Base-by-base conservation (phyloP, 1,140 invertebrate species). In the Drosophila eugracilis region DNA sequence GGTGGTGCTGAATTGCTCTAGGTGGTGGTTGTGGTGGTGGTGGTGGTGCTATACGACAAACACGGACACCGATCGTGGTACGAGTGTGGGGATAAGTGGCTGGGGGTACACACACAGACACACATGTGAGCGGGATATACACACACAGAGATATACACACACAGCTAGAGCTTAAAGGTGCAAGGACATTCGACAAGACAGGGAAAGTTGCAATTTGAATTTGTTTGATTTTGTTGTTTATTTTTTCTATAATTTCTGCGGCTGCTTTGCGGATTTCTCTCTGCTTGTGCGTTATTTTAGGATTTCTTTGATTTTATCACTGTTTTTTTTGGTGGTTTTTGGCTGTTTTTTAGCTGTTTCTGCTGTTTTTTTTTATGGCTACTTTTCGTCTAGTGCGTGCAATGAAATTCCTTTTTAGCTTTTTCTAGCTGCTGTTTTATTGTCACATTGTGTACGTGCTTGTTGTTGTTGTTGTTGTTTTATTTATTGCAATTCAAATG, bases 371-470 rank as follows among this genome's bases (percentile, higher is more conserved):
- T 28, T 54, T 42, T 54, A 54, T 52, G n/a, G 28, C 37, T 44
- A 28, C 28, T 47, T 34, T 28, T 73, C 37, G 24, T 73, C 69
- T 70, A 70, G 24, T 66, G 53, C 41, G 66, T 70, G 69, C 70
- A 73, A 71, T 49, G 71, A 58, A 71, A 71, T 59, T 71, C 69
- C 69, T 70, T 48, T 66, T 47, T 65, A 19, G 57, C 39, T 47
- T 36, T 59, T 49, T 24, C 48, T 63, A 65, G 37, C 58, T 42
- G 28, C 59, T 83, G 39, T 83, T 70, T 86, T 86, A 86, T 86
- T 86, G 81, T 86, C 81, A 86, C 81, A 86, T 86, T 78, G 81
- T 86, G 81, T 86, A 70, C 72, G 60, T 78, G 59, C 73, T 77
- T 57, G 65, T 73, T 78, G 53, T 70, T 75, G 37, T 60, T 67